Evolutionary conservation across 2,797 vertebrate species (phyloP).

Genomic region (Merluccius polli): DNA sequence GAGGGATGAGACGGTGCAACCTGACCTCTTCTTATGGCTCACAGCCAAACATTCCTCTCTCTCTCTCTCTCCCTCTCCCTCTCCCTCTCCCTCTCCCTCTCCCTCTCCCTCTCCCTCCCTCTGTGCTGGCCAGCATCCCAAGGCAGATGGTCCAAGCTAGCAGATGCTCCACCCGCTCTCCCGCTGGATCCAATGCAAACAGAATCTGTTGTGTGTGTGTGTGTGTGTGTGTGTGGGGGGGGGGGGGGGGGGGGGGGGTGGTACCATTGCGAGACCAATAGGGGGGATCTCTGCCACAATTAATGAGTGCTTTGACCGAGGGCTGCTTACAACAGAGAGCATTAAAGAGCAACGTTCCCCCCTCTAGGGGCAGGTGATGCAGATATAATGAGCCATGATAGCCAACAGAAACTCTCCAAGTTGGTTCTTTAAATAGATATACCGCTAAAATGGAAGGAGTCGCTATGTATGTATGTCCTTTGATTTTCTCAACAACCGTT

Average conservation of each 20-base stretch:
- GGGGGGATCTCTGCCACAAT: slow-evolving; percentile 36
- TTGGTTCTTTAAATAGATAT: not conserved
- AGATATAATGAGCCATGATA: not conserved
- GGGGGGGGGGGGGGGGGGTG: not conserved
- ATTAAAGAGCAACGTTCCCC: not conserved
- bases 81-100: not conserved
- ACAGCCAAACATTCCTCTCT: slow-evolving; percentile 51
- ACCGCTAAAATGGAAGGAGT: too few species aligned
- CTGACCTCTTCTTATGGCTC: slow-evolving; percentile 40
- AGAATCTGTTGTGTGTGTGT: slow-evolving; percentile 58
- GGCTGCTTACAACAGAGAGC: slow-evolving; percentile 18
- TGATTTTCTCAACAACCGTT: too few species aligned
- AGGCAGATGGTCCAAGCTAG: slow-evolving; percentile 68
- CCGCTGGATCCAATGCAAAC: slow-evolving; percentile 59
- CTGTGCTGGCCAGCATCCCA: slow-evolving; percentile 56
- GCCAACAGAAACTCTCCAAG: not conserved
- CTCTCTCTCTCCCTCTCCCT: slow-evolving; percentile 10
- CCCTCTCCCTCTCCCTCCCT: not conserved
- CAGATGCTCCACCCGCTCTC: slow-evolving; percentile 50
- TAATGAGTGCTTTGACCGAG: slow-evolving; percentile 38
- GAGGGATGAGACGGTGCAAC: slow-evolving; percentile 38
- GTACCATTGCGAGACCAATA: slow-evolving; percentile 17
- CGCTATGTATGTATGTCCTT: too few species aligned
- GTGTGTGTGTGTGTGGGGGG: slow-evolving; percentile 21
- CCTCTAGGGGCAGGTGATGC: not conserved